These are phyloP conservation scores for Sciaenops ocellatus DNA, from an alignment of 2,797 vertebrate genomes.

Conservation along the genomic window DNA sequence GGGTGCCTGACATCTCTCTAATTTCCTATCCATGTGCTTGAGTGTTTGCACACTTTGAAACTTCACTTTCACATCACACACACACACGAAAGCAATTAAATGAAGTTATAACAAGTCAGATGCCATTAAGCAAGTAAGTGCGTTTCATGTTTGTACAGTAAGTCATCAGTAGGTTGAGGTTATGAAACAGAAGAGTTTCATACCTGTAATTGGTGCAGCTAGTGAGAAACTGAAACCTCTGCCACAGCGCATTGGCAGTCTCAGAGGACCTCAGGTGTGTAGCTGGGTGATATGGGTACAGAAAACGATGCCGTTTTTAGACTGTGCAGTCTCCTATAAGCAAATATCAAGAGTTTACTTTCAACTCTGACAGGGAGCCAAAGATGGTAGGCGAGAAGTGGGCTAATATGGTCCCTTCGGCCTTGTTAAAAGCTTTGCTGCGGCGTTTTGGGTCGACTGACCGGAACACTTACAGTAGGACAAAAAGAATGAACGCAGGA, in stretches of 20 bases:
- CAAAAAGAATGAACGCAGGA: neutral
- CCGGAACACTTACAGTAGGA: neutral
- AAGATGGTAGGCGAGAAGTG: neutral
- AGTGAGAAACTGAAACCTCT: conserved; percentile 22
- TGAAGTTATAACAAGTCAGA: conserved; percentile 8
- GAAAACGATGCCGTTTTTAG: neutral
- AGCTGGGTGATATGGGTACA: neutral
- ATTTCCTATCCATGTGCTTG: no score
- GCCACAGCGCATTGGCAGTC: neutral
- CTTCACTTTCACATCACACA: neutral
- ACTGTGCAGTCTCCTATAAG: neutral
- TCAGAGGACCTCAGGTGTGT: neutral
- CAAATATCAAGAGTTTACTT: conserved; percentile 5
- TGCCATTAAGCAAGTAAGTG: neutral
- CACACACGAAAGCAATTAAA: neutral
- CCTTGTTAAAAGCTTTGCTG: conserved; percentile 8
- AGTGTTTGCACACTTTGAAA: neutral
- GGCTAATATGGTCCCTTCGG: neutral
- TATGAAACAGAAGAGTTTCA: neutral
- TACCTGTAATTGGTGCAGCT: neutral
- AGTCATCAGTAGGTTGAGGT: neutral
- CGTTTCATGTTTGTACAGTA: neutral
- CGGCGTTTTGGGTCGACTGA: neutral
- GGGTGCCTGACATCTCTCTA: no score
- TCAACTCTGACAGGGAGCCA: neutral